Evolutionary conservation across 2,888 invertebrate genomes (phyloP).

Genomic region (Parapristionchus giblindavisi): DNA sequence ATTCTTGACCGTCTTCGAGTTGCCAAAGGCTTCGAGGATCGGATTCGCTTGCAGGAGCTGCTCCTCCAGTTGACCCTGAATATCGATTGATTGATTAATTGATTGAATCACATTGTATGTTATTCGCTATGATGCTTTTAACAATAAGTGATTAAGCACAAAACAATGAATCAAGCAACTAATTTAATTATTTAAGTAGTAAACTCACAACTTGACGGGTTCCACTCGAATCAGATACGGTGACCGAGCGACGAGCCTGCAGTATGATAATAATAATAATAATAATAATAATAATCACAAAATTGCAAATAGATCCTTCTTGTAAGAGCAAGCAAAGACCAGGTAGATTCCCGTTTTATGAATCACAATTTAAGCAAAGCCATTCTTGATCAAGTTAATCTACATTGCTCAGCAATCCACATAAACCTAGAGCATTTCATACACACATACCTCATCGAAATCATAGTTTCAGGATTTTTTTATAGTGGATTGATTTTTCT

Average conservation of each 20-base stretch:
- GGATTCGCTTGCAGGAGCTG: constrained; percentile 99
- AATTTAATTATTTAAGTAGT: neutral
- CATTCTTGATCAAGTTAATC: neutral
- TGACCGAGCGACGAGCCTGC: constrained; percentile 19
- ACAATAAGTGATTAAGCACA: too few species aligned
- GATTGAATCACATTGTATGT: too few species aligned
- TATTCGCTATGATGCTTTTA: too few species aligned
- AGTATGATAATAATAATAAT: neutral
- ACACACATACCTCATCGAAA: too few species aligned
- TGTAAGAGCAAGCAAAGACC: neutral
- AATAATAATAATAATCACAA: neutral
- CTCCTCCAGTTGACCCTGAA: constrained; percentile 96
- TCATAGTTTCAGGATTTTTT: too few species aligned
- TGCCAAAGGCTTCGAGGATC: constrained; percentile 98
- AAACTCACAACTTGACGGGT: constrained; percentile 12
- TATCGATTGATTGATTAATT: too few species aligned
- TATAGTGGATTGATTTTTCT: too few species aligned
- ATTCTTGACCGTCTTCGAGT: constrained; percentile 99
- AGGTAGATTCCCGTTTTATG: neutral
- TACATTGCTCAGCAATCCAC: too few species aligned
- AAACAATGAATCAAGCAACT: neutral
- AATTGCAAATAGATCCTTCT: neutral
- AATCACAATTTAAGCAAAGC: neutral
- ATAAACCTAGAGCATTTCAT: too few species aligned
- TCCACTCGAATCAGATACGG: constrained; percentile 21